Evolutionary conservation across 30 jellyfish, hydroid and myxozoan genomes (phyloP), one percentile per base, ranked within the genome.

Genomic region (Phacellophora camtschatica): DNA sequence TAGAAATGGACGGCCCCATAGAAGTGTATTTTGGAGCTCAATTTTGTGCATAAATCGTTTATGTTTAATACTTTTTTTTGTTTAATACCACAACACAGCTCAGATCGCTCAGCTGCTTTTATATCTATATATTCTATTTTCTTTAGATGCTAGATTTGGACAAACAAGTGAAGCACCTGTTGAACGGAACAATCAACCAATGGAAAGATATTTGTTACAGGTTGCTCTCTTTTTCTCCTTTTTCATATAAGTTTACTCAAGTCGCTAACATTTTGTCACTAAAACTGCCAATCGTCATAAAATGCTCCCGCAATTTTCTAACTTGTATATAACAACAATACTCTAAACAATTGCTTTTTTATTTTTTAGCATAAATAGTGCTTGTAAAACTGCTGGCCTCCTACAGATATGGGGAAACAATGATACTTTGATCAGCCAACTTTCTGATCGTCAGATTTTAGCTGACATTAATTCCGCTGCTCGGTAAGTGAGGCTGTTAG

Each of bases 201-300:
- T 88, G 97, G 97, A 39, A 75, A 20, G 74, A 28, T 10, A 88
- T 88, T 33, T 88, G 97, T 37, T 88, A 61, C 82, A 49, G 86
- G 97, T 88, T 48, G 32, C 61, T 5, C 10, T 7, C 64, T 49
- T 49, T 49, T 49, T 49, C 15, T 7, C 23, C 23, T 30, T 5
- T 49, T 30, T 4, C 30, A 5, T 49, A 30, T 12, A 16, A 12
- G 23, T 0, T n/a, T n/a, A n/a, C n/a, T n/a, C n/a, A n/a, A n/a
- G n/a, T n/a, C n/a, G n/a, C n/a, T n/a, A n/a, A n/a, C n/a, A n/a
- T n/a, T n/a, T n/a, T n/a, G n/a, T n/a, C n/a, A n/a, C n/a, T n/a
- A n/a, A n/a, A n/a, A n/a, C n/a, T n/a, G n/a, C n/a, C n/a, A n/a
- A n/a, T n/a, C n/a, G n/a, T n/a, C n/a, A n/a, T n/a, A n/a, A n/a